Evolutionary conservation across 2,797 vertebrate genomes (phyloP).

Genomic region (Malurus leucopterus): DNA sequence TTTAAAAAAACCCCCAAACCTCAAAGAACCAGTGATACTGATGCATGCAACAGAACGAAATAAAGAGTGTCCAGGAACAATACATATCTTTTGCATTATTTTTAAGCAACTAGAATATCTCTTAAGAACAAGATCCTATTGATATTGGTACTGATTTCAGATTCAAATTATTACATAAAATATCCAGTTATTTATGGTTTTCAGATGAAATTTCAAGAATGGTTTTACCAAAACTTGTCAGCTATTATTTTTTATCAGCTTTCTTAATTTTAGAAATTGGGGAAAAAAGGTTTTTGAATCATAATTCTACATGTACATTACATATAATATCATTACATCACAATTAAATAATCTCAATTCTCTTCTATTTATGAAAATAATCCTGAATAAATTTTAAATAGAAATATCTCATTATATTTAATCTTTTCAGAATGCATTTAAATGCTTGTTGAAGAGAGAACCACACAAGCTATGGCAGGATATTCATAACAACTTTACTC

Average conservation of each 20-base stretch:
- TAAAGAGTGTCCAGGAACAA: neutral
- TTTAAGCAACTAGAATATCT: neutral
- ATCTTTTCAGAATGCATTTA: conserved; percentile 40
- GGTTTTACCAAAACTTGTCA: neutral
- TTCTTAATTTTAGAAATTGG: neutral
- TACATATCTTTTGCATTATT: neutral
- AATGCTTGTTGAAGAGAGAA: conserved; percentile 30
- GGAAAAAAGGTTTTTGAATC: neutral
- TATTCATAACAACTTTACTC: conserved; percentile 37
- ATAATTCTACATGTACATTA: neutral
- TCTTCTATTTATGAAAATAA: conserved; percentile 54
- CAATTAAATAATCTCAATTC: conserved; percentile 42
- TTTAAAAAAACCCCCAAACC: neutral
- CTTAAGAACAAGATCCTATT: neutral
- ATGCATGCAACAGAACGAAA: neutral
- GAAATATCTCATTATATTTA: conserved; percentile 53
- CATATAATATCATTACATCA: conserved; percentile 8
- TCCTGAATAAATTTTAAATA: conserved; percentile 35
- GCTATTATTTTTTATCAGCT: neutral
- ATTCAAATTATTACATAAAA: neutral
- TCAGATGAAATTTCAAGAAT: neutral
- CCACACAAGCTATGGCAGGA: conserved; percentile 25
- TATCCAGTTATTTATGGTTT: neutral
- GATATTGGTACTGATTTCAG: neutral
- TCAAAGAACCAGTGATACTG: neutral